Evolutionary conservation across 2,113 vertebrate species (phyloP), one percentile per base, ranked within the genome.

Genomic region (Montifringilla adamsi): DNA sequence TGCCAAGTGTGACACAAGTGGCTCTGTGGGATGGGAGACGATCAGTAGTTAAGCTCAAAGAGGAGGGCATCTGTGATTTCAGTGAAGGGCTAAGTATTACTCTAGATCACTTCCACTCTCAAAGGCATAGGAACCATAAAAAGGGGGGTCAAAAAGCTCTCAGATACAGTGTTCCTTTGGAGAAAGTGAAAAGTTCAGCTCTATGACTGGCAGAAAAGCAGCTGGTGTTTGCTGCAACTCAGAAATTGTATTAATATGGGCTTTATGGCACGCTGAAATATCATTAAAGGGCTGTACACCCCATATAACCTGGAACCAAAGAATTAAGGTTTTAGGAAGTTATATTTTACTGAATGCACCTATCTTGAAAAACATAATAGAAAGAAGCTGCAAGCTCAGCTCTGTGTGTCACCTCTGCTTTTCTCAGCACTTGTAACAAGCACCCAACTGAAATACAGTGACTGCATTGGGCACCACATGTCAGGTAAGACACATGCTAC

Each of bases 401-500:
- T 76, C 44, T 68, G 2, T 3, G 4, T 6, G 18, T 26, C 75
- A 74, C 10, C 10, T 39, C 46, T 49, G 68, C 63, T 44, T 44
- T 79, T 82, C 74, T 94, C 35, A 59, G 64, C 4, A 0, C 39
- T 33, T 28, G 15, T 53, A 86, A 52, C 37, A 62, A 66, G 15
- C 1, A 15, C 10, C 14, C 23, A 76, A 3, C 7, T 44, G 69
- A 75, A 95, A 84, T 27, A n/a, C 15, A 55, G 56, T 2, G 18
- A 30, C 18, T 30, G 50, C 11, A 20, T 0, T 13, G 37, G 46
- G 23, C 7, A 47, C 12, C 7, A 26, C 1, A 0, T 0, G 2
- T 14, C 35, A 49, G 5, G 27, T 58, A 53, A 52, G 62, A 63
- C 6, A 73, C 1, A 6, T 2, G 12, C 31, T 66, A 53, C 24